Base-by-base conservation (phyloP, 2,113 vertebrate species). In the Chlamydotis undulata region DNA sequence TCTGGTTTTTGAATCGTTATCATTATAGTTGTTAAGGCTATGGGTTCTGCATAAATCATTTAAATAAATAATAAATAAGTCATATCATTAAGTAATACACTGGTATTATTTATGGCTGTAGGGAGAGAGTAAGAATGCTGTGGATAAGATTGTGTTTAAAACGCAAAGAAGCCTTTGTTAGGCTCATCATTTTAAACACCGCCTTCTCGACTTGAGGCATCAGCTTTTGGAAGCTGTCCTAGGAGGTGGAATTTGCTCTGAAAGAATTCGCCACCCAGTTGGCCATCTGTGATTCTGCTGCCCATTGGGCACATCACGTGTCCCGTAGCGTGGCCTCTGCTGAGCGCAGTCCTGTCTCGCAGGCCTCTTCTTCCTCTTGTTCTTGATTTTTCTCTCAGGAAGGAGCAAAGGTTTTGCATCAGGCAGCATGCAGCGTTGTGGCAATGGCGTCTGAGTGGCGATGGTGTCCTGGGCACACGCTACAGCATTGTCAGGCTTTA, bases 41-140 rank as follows among this genome's bases (percentile, higher is more conserved):
- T 93, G 93, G 90, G 83, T 88, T 96, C 80, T 95, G 49, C 95
- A 91, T 95, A 95, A 94, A 97, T 94, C 87, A 95, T 89, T 95
- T 89, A 96, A 95, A 94, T 94, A 94, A 96, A 96, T 97, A 97
- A 96, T 97, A 97, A 96, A 95, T 96, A 97, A 97, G 85, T 86
- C 53, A 90, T 96, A 94, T 94, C 70, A 92, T 96, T 95, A 96
- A 96, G 91, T 96, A 96, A 95, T 91, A 96, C 82, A 69, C 50
- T 60, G 59, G 17, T 87, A 68, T 96, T 96, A 90, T 94, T 97
- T 96, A 91, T 85, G 93, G 83, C 77, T 97, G 81, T 85, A 79
- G 89, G 61, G 70, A 91, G 47, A 90, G 31, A 12, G n/a, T 73
- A 90, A 73, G 83, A 94, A 78, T 56, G 23, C 19, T 47, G 41